Evolutionary conservation across 2,113 vertebrate genomes (phyloP).

Genomic region (Anarhynchus alexandrinus): DNA sequence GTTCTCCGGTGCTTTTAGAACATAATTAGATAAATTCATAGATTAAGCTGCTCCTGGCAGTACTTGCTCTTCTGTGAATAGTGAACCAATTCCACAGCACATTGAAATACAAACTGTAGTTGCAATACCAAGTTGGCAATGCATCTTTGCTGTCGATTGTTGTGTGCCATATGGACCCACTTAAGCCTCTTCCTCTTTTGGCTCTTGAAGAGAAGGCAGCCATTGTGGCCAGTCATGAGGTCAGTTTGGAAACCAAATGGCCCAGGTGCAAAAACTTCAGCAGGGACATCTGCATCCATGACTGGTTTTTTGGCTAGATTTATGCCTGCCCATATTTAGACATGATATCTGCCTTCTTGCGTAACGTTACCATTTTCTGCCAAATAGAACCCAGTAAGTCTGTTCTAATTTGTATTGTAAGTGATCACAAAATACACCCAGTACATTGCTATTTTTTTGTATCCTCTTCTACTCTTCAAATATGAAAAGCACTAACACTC

Average conservation of each 20-base stretch:
- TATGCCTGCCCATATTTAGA: slow-evolving; percentile 36
- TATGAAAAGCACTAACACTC: neutral
- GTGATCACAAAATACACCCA: neutral
- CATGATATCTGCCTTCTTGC: slow-evolving; percentile 4
- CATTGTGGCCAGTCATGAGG: slow-evolving; percentile 62
- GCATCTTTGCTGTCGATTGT: slow-evolving; percentile 59
- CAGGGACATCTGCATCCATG: slow-evolving; percentile 63
- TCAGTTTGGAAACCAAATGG: slow-evolving; percentile 62
- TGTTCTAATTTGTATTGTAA: slow-evolving; percentile 15
- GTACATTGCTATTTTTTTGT: neutral
- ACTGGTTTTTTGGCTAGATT: neutral
- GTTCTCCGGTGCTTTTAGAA: slow-evolving; percentile 58
- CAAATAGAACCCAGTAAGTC: neutral
- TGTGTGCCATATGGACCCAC: slow-evolving; percentile 71
- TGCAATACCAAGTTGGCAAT: slow-evolving; percentile 60
- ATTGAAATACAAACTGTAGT: slow-evolving; percentile 64
- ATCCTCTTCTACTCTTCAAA: neutral
- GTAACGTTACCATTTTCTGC: neutral
- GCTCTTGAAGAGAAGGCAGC: slow-evolving; percentile 52
- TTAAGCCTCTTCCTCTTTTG: slow-evolving; percentile 68
- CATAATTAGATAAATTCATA: slow-evolving; percentile 74
- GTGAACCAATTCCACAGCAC: slow-evolving; percentile 58
- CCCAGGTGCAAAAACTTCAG: slow-evolving; percentile 70
- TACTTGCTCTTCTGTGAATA: slow-evolving; percentile 66
- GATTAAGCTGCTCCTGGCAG: slow-evolving; percentile 69